Evolutionary conservation across 1,140 invertebrate genomes (phyloP).

Genomic region (Rhagoletis zephyria): DNA sequence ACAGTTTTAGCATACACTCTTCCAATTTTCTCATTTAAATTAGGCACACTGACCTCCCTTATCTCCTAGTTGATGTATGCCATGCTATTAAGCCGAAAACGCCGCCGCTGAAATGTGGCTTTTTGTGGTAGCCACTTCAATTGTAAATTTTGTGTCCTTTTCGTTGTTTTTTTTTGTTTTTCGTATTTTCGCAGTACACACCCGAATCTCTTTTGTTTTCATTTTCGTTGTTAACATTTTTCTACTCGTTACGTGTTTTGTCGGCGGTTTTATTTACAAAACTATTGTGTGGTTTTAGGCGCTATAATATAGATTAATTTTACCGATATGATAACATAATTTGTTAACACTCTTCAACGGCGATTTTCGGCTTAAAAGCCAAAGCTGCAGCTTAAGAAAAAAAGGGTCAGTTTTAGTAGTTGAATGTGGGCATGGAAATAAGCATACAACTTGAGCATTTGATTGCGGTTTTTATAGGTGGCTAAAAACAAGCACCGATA

Average conservation of each 20-base stretch:
- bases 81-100: neutral
- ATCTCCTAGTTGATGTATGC: no score
- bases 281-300: conserved; percentile 23
- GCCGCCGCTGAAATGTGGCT: no score
- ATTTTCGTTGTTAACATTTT: neutral
- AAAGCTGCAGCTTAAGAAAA: neutral
- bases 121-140: no score
- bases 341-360: conserved; percentile 45
- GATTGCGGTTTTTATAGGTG: conserved; percentile 19
- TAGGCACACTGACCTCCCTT: no score
- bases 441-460: neutral
- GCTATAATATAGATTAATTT: conserved; percentile 49
- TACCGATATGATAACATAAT: conserved; percentile 50
- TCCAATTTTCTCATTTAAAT: no score
- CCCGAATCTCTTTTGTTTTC: conserved; percentile 7
- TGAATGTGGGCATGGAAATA: neutral
- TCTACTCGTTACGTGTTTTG: neutral
- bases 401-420: neutral
- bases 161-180: conserved; percentile 5
- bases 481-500: conserved; percentile 22
- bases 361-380: conserved; percentile 25
- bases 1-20: neutral
- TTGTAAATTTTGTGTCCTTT: neutral
- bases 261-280: neutral
- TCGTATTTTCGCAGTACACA: neutral